Base-by-base conservation (phyloP, 2,797 vertebrate genomes). In the Sebastes oblongus region DNA sequence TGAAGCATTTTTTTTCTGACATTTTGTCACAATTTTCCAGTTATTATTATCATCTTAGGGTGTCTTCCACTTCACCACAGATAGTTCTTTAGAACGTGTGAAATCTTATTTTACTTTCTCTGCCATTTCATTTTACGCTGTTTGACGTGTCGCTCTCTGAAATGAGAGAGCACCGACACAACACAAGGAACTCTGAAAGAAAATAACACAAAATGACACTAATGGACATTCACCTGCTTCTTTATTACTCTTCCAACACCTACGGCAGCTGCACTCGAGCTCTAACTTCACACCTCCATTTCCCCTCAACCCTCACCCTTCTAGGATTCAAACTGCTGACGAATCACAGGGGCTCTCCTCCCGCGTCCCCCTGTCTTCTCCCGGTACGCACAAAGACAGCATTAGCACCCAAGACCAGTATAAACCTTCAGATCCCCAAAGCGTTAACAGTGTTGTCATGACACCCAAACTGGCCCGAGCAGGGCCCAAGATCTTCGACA, bases 401-500 rank as follows among this genome's bases (percentile, higher is more conserved):
- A 89, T 81, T 4, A 91, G 92, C 74, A 89, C 92, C 0, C 93
- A 89, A 81, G 95, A 95, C 77, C 82, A 92, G 64, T 95, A 96
- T 61, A 95, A 95, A 89, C 94, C 91, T 24, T 88, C 95, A 58
- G 96, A 77, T 34, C 60, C 66, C 56, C 69, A 94, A 59, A 75
- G 36, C 0, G 95, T 92, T 24, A 93, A 93, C 32, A 85, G 94
- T 39, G 65, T 74, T 14, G 66, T 65, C 66, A 96, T 96, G 46
- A 97, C 95, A 0, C 96, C 97, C n/a, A 96, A 97, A 83, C 92
- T 96, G 86, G 93, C 95, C 74, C 95, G 95, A 0, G 89, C 96
- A 0, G 94, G 94, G 46, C 96, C 97, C 75, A 97, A 94, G 91
- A 96, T 98, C 88, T 96, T 96, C 0, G 97, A 98, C 87, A 97